These are phyloP conservation scores for Aphidius ervi DNA, from an alignment of 1,140 invertebrate genomes.

Conservation along the genomic window DNA sequence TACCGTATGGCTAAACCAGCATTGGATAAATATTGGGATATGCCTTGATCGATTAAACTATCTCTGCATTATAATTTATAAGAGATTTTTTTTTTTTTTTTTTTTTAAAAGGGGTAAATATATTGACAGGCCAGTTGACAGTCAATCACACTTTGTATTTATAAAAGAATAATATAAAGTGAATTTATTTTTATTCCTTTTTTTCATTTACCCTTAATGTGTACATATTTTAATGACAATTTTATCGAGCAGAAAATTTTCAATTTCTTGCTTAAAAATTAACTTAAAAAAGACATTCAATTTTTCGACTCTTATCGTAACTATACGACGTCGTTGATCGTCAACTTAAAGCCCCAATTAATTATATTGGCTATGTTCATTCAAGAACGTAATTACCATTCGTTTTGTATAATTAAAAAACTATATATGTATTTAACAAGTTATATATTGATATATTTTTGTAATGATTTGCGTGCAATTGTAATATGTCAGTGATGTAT, in stretches of 20 bases:
- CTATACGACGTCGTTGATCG: conserved; percentile 28
- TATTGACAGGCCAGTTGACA: too few species aligned
- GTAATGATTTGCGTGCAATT: too few species aligned
- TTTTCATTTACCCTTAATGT: too few species aligned
- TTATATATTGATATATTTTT: too few species aligned
- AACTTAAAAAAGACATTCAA: conserved; percentile 23
- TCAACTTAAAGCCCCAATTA: conserved; percentile 24
- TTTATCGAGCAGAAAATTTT: conserved; percentile 26
- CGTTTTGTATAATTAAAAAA: conserved; percentile 3
- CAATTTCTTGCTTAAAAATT: conserved; percentile 6
- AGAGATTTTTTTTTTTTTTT: too few species aligned
- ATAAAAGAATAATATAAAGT: too few species aligned
- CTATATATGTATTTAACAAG: neutral
- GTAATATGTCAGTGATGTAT: neutral
- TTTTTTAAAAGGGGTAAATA: too few species aligned
- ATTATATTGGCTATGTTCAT: conserved; percentile 17
- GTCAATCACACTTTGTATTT: too few species aligned
- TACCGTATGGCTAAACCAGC: conserved; percentile 40
- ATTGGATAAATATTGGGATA: conserved; percentile 50
- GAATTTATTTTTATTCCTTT: too few species aligned
- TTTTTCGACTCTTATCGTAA: conserved; percentile 27
- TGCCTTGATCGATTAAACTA: conserved; percentile 28
- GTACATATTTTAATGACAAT: conserved; percentile 14
- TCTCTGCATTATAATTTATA: neutral
- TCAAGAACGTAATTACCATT: conserved; percentile 20